Conservation (phyloP, 2,797 vertebrate species). For the Lemur catta region DNA sequence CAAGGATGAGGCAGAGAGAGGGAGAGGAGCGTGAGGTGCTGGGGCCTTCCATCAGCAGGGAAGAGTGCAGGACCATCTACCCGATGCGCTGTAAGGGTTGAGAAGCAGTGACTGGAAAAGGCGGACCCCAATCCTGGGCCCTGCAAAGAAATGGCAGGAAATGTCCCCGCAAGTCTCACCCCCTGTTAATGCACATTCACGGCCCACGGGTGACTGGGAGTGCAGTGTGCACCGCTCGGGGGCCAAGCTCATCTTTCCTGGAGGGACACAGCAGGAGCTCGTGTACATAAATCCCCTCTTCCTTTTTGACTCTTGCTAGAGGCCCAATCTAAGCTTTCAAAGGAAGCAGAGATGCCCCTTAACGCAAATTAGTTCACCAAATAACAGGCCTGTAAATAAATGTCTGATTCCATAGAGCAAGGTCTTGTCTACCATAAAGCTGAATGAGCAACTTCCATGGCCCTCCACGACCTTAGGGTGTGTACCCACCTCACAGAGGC, state of each 20-base stretch:
- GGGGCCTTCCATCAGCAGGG: not conserved
- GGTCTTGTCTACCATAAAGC: not conserved
- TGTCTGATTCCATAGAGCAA: not conserved
- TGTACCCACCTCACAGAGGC: not conserved
- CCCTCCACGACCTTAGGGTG: not conserved
- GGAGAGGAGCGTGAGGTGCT: not conserved
- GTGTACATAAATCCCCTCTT: not conserved
- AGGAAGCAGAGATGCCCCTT: not conserved
- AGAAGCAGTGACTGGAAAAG: not conserved
- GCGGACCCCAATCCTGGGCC: not conserved
- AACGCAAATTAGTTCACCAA: not conserved
- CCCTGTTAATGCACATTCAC: not conserved
- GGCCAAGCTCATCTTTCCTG: not conserved
- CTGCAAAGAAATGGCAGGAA: not conserved
- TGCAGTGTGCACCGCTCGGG: fast-evolving
- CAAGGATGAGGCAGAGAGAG: not conserved
- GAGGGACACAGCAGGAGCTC: not conserved
- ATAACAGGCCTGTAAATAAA: not conserved
- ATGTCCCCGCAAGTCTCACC: not conserved
- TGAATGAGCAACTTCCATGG: not conserved
- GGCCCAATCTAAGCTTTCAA: not conserved
- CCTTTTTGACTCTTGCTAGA: not conserved
- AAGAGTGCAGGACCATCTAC: not conserved
- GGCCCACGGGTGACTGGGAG: not conserved
- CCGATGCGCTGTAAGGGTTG: too few relatives aligned